Base-by-base conservation (phyloP, 2,113 vertebrate genomes). In the Antidorcas marsupialis region DNA sequence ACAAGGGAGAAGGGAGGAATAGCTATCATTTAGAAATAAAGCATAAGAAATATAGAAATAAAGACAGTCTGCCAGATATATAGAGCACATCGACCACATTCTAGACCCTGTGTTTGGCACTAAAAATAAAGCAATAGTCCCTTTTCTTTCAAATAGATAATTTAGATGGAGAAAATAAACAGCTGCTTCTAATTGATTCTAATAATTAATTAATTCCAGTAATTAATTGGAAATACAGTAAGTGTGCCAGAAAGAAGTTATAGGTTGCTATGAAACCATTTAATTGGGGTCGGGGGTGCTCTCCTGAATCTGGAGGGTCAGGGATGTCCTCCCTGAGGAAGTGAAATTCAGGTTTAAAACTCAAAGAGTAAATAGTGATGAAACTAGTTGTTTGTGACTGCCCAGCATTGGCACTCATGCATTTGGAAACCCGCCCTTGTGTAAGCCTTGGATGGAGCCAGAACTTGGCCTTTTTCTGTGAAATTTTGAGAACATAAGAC, bases 321-420 rank as follows among this genome's bases (percentile, higher is more conserved):
- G 25, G 59, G 52, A 96, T 55, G 23, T 3, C 3, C 30, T 95
- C 28, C 10, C 19, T 23, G 30, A 86, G n/a, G 27, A 94, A 89
- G 17, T 78, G 16, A 94, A 92, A 98, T 79, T 43, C n/a, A 96
- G 4, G 39, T 84, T 59, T 57, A 93, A 92, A 96, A 50, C 33
- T 45, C 67, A 39, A 14, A 84, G 95, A 23, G 14, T 16, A 83
- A 83, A 30, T 43, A 59, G 33, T 53, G 21, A 62, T 50, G 43
- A 93, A 59, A 91, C 13, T 27, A 36, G 19, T 7, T 60, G n/a
- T 28, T 43, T 62, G 30, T 87, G 57, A 62, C 53, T 74, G 0
- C 30, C 11, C 55, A 71, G 10, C 79, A n/a, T 13, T 43, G 43
- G 7, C 21, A 33, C 36, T 67, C 47, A 19, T 2, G 27, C 52